A percentile compares a stretch with the other conserved stretches of the same genome.
Conservation (phyloP, 2,797 vertebrate species). For the Anguilla anguilla region DNA sequence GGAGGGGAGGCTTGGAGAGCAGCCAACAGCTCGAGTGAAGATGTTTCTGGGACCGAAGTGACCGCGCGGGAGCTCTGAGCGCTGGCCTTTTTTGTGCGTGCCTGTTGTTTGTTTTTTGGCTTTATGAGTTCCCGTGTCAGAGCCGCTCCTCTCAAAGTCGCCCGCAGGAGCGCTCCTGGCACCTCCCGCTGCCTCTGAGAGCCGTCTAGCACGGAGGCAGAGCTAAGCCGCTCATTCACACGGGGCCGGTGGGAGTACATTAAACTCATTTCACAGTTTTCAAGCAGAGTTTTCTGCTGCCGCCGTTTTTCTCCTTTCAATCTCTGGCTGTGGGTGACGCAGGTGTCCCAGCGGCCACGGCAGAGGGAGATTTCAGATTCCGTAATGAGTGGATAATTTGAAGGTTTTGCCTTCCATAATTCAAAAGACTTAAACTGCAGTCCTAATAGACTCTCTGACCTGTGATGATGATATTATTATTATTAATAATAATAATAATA, state of each 20-base stretch:
- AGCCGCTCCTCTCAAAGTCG: neutral
- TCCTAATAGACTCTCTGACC: neutral
- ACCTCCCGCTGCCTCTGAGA: neutral
- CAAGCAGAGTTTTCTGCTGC: neutral
- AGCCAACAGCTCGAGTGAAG: conserved; percentile 19
- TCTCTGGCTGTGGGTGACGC: neutral
- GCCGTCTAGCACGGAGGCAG: neutral
- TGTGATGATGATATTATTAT: too few relatives aligned
- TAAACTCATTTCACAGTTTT: neutral
- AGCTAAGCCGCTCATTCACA: neutral
- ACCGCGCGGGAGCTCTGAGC: neutral
- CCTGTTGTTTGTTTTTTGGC: conserved; percentile 12
- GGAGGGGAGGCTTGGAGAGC: neutral
- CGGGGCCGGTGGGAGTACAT: neutral
- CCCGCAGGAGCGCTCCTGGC: neutral
- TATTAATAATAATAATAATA: neutral
- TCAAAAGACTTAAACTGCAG: neutral
- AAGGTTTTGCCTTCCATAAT: neutral
- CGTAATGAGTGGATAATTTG: neutral
- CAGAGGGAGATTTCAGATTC: neutral
- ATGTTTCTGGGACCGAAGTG: conserved; percentile 13
- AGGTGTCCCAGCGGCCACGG: neutral
- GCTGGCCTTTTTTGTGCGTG: neutral
- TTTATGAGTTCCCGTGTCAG: conserved; percentile 2
- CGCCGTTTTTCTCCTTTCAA: neutral